A percentile compares a stretch with the other conserved stretches of the same genome.
phyloP scores from a whole-genome alignment of 2,113 vertebrate genomes.

The Bufo bufo region DNA sequence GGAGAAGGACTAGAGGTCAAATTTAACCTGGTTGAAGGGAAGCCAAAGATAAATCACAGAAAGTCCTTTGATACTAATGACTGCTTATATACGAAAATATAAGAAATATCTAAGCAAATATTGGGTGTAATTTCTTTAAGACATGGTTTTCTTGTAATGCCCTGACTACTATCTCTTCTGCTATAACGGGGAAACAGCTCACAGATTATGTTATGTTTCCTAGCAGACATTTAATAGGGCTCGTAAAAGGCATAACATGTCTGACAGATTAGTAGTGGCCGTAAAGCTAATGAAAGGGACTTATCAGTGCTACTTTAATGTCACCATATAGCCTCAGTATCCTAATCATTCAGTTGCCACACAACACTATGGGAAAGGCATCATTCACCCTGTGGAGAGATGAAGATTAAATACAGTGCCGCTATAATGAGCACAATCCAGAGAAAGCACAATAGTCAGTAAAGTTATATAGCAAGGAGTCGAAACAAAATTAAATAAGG shows the following conservation, averaged over 20 bases:
- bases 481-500: not conserved
- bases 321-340: not conserved
- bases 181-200: not conserved
- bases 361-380: not conserved
- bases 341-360: not conserved
- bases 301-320: conserved; percentile 20
- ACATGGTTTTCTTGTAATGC: not conserved
- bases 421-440: not conserved
- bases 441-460: not conserved
- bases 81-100: not conserved
- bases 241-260: conserved; percentile 46
- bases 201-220: conserved; percentile 39
- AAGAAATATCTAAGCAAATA: not conserved
- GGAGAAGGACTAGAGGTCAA: too few species aligned
- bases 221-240: conserved; percentile 47
- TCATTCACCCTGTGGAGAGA: conserved; percentile 14
- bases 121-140: not conserved
- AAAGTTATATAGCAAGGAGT: not conserved
- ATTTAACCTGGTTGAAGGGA: not conserved
- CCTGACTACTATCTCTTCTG: not conserved
- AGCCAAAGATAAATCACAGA: not conserved
- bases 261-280: conserved; percentile 44
- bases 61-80: not conserved
- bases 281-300: conserved; percentile 40
- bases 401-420: not conserved